Conservation (phyloP, 2,113 vertebrate genomes). For the Trematocara variabile region DNA sequence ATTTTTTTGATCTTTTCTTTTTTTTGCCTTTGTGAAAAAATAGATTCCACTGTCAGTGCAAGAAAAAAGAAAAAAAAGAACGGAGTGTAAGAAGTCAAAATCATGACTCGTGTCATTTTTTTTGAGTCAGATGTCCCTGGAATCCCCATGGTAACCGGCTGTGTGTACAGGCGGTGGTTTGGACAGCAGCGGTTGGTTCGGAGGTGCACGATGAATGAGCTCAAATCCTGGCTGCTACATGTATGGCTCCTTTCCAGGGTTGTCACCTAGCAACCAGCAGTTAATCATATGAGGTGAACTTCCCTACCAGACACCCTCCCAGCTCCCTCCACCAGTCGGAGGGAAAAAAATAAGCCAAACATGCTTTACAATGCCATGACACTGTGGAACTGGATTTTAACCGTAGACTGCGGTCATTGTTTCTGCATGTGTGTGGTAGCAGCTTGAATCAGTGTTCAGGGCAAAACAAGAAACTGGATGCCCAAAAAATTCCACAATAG, state of each 20-base stretch:
- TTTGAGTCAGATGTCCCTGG: constrained; percentile 53
- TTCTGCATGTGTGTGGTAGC: neutral
- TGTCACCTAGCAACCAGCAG: constrained; percentile 67
- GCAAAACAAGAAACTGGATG: neutral
- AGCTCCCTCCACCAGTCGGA: neutral
- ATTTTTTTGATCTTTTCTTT: neutral
- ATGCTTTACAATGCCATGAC: neutral
- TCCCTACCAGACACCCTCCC: neutral
- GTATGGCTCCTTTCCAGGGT: constrained; percentile 32
- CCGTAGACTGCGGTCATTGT: neutral
- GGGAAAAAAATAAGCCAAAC: neutral
- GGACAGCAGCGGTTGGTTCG: constrained; percentile 16
- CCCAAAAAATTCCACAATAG: neutral
- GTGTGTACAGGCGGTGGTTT: constrained; percentile 39
- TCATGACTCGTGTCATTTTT: constrained; percentile 20
- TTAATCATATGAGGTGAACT: constrained; percentile 51
- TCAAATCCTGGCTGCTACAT: constrained; percentile 19
- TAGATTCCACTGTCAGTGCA: neutral
- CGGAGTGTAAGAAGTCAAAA: neutral
- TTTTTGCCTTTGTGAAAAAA: neutral
- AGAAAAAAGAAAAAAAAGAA: too few species aligned
- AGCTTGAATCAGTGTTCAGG: neutral
- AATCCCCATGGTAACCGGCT: constrained; percentile 64
- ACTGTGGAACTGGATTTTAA: neutral
- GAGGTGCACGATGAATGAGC: constrained; percentile 22